Conservation (phyloP, 2,797 vertebrate genomes). For the Pipistrellus nathusii region DNA sequence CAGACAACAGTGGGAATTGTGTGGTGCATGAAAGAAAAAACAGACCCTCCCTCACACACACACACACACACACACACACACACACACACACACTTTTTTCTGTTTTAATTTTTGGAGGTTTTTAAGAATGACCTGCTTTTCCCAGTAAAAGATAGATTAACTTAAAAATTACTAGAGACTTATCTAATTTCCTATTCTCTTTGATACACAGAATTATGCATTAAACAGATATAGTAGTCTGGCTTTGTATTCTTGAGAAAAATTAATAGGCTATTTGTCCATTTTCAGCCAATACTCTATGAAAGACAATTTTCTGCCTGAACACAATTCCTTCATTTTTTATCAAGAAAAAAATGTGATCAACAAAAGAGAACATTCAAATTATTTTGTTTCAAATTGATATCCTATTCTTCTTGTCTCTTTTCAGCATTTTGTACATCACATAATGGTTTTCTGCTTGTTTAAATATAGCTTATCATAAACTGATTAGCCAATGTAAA, state of each 20-base stretch:
- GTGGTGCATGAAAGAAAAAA: background rate
- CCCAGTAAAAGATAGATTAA: background rate
- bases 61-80: no score
- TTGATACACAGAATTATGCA: slow-evolving; percentile 48
- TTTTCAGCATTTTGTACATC: slow-evolving; percentile 80
- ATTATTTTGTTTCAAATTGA: slow-evolving; percentile 78
- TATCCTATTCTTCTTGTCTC: slow-evolving; percentile 9
- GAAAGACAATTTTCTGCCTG: slow-evolving; percentile 83
- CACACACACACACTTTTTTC: no score
- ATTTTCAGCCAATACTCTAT: slow-evolving; percentile 80
- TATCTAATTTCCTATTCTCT: slow-evolving; percentile 69
- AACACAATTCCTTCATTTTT: slow-evolving; percentile 82
- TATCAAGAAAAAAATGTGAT: slow-evolving; percentile 79
- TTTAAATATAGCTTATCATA: slow-evolving; percentile 83
- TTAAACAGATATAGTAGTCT: slow-evolving; percentile 22
- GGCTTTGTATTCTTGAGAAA: slow-evolving; percentile 45
- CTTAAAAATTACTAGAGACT: slow-evolving; percentile 55
- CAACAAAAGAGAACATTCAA: slow-evolving; percentile 76
- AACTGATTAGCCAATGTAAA: slow-evolving; percentile 78
- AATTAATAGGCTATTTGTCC: slow-evolving; percentile 72
- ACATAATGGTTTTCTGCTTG: slow-evolving; percentile 86
- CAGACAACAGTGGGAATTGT: background rate
- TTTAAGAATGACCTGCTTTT: background rate
- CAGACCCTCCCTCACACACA: fast-evolving
- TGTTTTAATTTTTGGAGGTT: background rate